phyloP scores from a whole-genome alignment of 2,797 vertebrate genomes.

The Danio jaintianensis region DNA sequence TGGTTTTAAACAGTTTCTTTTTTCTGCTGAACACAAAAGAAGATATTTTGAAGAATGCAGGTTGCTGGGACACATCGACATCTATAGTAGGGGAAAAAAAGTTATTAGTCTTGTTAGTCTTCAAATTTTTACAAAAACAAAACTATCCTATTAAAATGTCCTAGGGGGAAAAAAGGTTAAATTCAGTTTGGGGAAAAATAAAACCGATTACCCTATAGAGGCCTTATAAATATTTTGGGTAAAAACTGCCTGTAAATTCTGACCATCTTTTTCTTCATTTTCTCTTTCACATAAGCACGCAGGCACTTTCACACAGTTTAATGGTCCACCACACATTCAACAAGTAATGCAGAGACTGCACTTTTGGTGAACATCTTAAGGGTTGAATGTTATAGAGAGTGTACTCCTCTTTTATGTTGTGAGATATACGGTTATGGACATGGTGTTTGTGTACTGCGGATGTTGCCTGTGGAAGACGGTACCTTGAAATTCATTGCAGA shows the following conservation, averaged over 20 bases:
- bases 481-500: conserved; percentile 8
- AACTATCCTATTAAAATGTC: no score
- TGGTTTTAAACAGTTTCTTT: no score
- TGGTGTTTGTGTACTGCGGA: conserved; percentile 13
- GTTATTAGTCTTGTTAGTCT: no score
- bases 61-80: no score
- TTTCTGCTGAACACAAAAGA: neutral
- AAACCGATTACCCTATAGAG: neutral
- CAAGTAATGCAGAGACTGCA: conserved; percentile 33
- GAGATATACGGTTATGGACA: conserved; percentile 15
- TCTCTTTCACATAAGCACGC: neutral
- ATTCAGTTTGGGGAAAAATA: no score
- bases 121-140: no score
- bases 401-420: neutral
- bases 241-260: neutral
- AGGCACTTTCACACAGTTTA: conserved; percentile 4
- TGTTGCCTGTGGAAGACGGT: conserved; percentile 31
- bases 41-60: neutral
- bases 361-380: neutral
- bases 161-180: no score
- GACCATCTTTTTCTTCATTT: neutral
- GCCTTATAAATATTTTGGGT: neutral
- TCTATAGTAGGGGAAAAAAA: no score
- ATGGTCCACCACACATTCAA: conserved; percentile 9
- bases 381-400: neutral